phyloP scores from a whole-genome alignment of 2,888 invertebrate genomes.

The Coleophora deauratella region DNA sequence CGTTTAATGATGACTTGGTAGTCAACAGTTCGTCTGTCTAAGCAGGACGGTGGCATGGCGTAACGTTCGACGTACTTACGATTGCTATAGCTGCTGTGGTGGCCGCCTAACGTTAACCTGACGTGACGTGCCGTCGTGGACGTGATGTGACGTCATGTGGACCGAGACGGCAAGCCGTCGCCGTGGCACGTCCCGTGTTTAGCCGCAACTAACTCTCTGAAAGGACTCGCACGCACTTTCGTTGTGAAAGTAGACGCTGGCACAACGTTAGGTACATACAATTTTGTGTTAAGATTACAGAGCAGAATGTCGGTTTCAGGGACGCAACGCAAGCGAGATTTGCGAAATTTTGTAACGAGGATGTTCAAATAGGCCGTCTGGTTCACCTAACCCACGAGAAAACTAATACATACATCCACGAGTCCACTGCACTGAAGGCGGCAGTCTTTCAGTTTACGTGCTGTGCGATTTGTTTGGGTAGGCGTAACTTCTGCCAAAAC shows the following conservation, averaged over 20 bases:
- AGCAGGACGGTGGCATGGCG: background rate
- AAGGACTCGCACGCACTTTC: conserved; percentile 59
- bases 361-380: too few relatives aligned
- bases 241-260: conserved; percentile 39
- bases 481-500: too few relatives aligned
- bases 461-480: too few relatives aligned
- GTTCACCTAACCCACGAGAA: too few relatives aligned
- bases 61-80: conserved; percentile 47
- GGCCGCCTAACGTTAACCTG: conserved; percentile 48
- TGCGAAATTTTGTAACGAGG: too few relatives aligned
- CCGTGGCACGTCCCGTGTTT: conserved; percentile 29
- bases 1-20: too few relatives aligned
- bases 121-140: conserved; percentile 28
- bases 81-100: conserved; percentile 34
- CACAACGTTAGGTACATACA: conserved; percentile 26
- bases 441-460: too few relatives aligned
- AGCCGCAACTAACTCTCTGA: conserved; percentile 59
- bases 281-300: conserved; percentile 9
- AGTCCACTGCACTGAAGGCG: too few relatives aligned
- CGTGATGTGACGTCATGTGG: conserved; percentile 34
- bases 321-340: conserved; percentile 8
- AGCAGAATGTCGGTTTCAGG: conserved; percentile 15
- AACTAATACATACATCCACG: too few relatives aligned
- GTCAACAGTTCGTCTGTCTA: background rate
- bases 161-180: conserved; percentile 30